Percentiles rank a stretch among this genome's conserved stretches.
Evolutionary conservation across 2,797 vertebrate species (phyloP).

Genomic region (Characodon lateralis): DNA sequence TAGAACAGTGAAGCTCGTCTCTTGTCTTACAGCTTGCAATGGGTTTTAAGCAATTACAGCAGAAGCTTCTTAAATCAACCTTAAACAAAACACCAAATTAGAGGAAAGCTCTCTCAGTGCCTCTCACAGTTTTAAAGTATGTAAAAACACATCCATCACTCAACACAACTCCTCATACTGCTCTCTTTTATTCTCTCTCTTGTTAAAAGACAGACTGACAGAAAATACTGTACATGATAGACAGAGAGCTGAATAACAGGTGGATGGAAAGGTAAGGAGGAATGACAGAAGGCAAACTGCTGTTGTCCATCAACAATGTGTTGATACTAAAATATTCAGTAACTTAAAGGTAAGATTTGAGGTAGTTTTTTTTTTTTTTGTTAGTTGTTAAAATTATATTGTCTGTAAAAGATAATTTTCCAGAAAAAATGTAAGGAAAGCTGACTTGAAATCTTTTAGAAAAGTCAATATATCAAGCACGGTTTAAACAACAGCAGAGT

Average conservation of each 20-base stretch:
- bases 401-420: too few species aligned
- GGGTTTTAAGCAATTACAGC: neutral
- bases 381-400: neutral
- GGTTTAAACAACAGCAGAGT: neutral
- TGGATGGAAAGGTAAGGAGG: conserved; percentile 6
- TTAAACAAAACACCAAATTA: neutral
- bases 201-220: neutral
- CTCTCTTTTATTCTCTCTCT: neutral
- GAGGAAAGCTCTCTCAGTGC: neutral
- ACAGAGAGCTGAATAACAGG: neutral
- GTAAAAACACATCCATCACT: neutral
- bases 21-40: neutral
- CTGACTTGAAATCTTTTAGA: too few species aligned
- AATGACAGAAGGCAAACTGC: conserved; percentile 8
- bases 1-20: neutral
- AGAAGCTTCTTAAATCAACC: neutral
- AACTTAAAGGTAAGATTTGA: neutral
- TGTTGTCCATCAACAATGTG: neutral
- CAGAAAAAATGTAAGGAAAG: neutral
- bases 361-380: neutral
- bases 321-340: neutral
- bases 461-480: neutral
- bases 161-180: neutral
- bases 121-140: neutral
- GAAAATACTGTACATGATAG: neutral